A percentile compares a stretch with the other conserved stretches of the same genome.
These are phyloP conservation scores for Drosophila trapezifrons DNA, from an alignment of 1,140 invertebrate species.

Conservation along the genomic window DNA sequence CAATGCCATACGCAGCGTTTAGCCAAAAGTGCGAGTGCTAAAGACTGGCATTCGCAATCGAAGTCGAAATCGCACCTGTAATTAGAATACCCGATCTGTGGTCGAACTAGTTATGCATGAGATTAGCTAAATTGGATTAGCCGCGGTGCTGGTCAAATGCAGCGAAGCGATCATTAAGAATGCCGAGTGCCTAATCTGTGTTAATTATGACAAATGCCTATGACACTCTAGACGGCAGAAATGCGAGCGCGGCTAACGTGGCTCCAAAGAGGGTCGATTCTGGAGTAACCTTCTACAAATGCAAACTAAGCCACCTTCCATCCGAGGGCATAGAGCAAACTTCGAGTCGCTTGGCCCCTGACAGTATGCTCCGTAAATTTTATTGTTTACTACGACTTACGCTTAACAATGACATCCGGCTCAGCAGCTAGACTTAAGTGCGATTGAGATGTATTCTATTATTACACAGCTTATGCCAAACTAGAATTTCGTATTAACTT, in stretches of 20 bases:
- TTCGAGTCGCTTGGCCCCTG: conserved; percentile 5
- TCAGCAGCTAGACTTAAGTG: background rate
- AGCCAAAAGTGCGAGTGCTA: conserved; percentile 28
- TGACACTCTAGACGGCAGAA: conserved; percentile 12
- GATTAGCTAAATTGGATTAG: conserved; percentile 55
- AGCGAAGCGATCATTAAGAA: conserved; percentile 24
- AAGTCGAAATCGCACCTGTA: conserved; percentile 27
- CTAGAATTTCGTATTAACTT: no score
- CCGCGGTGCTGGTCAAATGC: conserved; percentile 11
- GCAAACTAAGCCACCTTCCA: conserved; percentile 11
- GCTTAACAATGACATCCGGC: conserved; percentile 10
- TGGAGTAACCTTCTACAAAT: conserved; percentile 8
- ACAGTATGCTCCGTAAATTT: conserved; percentile 25
- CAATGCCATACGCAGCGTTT: conserved; percentile 46
- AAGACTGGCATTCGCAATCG: conserved; percentile 11
- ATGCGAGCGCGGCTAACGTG: background rate
- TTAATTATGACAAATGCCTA: conserved; percentile 56
- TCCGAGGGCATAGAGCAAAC: background rate
- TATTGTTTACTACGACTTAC: conserved; percentile 7
- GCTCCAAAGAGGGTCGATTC: conserved; percentile 4
- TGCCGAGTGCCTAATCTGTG: conserved; percentile 48
- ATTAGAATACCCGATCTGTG: conserved; percentile 47
- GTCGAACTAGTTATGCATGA: conserved; percentile 47
- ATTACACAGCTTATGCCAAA: background rate
- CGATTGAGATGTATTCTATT: background rate